phyloP scores from a whole-genome alignment of 2,797 vertebrate species.

The Erethizon dorsatum region DNA sequence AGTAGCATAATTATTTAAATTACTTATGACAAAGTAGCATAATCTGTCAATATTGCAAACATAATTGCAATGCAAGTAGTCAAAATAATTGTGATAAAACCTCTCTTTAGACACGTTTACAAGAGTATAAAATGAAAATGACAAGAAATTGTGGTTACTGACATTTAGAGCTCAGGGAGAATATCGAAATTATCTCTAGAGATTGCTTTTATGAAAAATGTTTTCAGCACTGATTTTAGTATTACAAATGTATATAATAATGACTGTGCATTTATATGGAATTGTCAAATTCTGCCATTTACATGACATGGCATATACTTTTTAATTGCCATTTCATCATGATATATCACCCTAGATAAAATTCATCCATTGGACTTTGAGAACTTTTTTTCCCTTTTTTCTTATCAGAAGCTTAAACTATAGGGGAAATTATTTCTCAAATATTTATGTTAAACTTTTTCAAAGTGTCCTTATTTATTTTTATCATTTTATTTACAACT shows the following conservation, averaged over 20 bases:
- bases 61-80: slow-evolving; percentile 82
- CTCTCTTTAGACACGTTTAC: slow-evolving; percentile 75
- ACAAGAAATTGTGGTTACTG: slow-evolving; percentile 74
- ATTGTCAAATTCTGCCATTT: slow-evolving; percentile 51
- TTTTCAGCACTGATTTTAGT: slow-evolving; percentile 72
- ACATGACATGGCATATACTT: slow-evolving; percentile 3
- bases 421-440: neutral
- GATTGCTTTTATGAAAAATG: slow-evolving; percentile 18
- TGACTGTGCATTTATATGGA: neutral
- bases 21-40: slow-evolving; percentile 83
- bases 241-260: slow-evolving; percentile 36
- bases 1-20: slow-evolving; percentile 86
- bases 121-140: slow-evolving; percentile 76
- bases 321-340: slow-evolving; percentile 46
- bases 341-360: slow-evolving; percentile 44
- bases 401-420: neutral
- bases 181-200: slow-evolving; percentile 69
- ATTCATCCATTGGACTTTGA: neutral
- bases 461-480: neutral
- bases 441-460: slow-evolving; percentile 22
- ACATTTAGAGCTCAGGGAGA: slow-evolving; percentile 80
- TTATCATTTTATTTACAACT: slow-evolving; percentile 49
- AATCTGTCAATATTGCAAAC: slow-evolving; percentile 86
- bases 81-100: slow-evolving; percentile 88
- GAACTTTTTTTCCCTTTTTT: neutral